phyloP scores from a whole-genome alignment of 2,113 vertebrate genomes.

The Okapia johnstoni region DNA sequence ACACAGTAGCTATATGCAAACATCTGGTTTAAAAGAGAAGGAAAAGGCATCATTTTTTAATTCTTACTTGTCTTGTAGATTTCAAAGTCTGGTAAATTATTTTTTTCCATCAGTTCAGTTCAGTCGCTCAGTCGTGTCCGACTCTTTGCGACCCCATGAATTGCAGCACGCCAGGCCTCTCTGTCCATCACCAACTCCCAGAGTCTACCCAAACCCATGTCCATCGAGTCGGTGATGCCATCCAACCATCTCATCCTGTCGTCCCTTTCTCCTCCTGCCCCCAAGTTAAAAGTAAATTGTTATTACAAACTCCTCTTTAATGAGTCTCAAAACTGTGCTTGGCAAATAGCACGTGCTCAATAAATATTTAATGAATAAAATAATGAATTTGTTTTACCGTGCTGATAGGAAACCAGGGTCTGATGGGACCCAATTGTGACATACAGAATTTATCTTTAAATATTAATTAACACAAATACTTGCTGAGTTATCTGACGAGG shows the following conservation, averaged over 20 bases:
- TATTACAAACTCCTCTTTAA: background rate
- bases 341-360: background rate
- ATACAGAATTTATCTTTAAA: slow-evolving; percentile 17
- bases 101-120: background rate
- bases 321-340: background rate
- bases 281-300: slow-evolving; percentile 14
- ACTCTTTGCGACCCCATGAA: no score
- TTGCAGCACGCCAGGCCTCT: no score
- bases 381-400: background rate
- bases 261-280: no score
- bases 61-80: background rate
- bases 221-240: no score
- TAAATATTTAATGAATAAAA: slow-evolving; percentile 2
- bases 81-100: background rate
- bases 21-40: background rate
- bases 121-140: no score
- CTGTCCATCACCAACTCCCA: no score
- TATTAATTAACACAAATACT: background rate
- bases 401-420: background rate
- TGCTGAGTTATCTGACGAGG: background rate
- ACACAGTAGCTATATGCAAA: background rate
- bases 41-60: background rate
- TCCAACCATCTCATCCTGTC: no score
- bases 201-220: no score
- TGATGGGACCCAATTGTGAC: background rate